Conservation (phyloP, 2,888 invertebrate species). For the Amiota minor region DNA sequence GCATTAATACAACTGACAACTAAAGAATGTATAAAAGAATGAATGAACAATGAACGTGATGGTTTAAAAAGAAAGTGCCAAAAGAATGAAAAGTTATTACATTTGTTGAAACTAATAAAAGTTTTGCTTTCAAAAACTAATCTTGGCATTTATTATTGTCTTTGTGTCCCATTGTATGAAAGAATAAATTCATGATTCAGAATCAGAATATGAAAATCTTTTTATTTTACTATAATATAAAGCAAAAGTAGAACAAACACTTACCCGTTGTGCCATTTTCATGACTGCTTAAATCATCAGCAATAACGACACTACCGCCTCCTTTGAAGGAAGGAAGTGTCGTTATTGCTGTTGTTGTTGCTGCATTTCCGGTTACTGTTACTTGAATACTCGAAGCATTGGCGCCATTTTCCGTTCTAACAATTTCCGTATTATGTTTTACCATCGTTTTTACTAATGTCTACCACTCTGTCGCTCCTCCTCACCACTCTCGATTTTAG, state of each 20-base stretch:
- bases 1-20: too few relatives aligned
- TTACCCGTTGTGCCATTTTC: constrained; percentile 69
- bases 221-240: too few relatives aligned
- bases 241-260: constrained; percentile 43
- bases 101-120: too few relatives aligned
- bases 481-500: too few relatives aligned
- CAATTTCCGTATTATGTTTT: constrained; percentile 63
- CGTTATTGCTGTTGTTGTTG: constrained; percentile 43
- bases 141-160: constrained; percentile 22
- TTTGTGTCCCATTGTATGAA: neutral
- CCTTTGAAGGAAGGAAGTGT: constrained; percentile 24
- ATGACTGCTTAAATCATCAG: constrained; percentile 51
- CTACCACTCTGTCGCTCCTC: too few relatives aligned
- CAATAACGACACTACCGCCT: constrained; percentile 38
- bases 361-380: constrained; percentile 53
- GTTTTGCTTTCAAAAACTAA: constrained; percentile 40
- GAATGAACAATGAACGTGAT: too few relatives aligned
- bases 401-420: constrained; percentile 67
- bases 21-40: too few relatives aligned
- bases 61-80: too few relatives aligned
- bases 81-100: too few relatives aligned
- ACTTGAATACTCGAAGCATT: constrained; percentile 50
- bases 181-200: too few relatives aligned
- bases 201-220: neutral
- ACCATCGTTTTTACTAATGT: constrained; percentile 53